Evolutionary conservation across 2,113 vertebrate species (phyloP).

Genomic region (Dissostichus mawsoni): DNA sequence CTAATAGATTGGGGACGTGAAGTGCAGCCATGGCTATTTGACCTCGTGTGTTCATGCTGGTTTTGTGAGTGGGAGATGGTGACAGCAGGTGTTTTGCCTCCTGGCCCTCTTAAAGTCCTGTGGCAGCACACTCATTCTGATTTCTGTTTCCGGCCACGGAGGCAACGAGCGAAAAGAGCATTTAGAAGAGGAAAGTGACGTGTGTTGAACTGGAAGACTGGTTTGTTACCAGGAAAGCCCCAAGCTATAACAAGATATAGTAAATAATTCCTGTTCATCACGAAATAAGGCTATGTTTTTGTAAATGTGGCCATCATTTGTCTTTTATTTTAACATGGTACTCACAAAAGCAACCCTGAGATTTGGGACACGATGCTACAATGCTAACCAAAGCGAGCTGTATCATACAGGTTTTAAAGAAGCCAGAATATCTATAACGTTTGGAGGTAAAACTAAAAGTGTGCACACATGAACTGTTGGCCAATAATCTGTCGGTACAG

Average conservation of each 20-base stretch:
- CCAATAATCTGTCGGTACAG: not conserved
- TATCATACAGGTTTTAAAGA: not conserved
- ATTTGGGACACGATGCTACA: not conserved
- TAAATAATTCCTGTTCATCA: not conserved
- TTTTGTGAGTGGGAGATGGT: constrained; percentile 45
- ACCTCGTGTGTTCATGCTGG: constrained; percentile 61
- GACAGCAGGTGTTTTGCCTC: constrained; percentile 58
- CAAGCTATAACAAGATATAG: not conserved
- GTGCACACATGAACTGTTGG: not conserved
- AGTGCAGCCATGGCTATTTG: constrained; percentile 52
- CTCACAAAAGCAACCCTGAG: not conserved
- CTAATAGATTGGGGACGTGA: constrained; percentile 51
- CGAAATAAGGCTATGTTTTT: not conserved
- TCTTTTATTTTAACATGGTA: too few species aligned
- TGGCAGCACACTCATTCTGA: constrained; percentile 50
- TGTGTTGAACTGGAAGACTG: not conserved
- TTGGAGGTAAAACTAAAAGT: not conserved
- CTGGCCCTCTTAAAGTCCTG: constrained; percentile 46
- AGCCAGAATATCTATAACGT: not conserved
- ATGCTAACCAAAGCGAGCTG: not conserved
- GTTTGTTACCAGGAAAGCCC: not conserved
- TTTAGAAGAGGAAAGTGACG: constrained; percentile 3
- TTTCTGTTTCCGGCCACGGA: constrained; percentile 34
- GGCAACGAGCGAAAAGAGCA: constrained; percentile 8
- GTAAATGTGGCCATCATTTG: not conserved